Percentiles rank a stretch among this genome's conserved stretches.
Conservation (phyloP, 2,888 invertebrate genomes). For the Epirrita christyi region DNA sequence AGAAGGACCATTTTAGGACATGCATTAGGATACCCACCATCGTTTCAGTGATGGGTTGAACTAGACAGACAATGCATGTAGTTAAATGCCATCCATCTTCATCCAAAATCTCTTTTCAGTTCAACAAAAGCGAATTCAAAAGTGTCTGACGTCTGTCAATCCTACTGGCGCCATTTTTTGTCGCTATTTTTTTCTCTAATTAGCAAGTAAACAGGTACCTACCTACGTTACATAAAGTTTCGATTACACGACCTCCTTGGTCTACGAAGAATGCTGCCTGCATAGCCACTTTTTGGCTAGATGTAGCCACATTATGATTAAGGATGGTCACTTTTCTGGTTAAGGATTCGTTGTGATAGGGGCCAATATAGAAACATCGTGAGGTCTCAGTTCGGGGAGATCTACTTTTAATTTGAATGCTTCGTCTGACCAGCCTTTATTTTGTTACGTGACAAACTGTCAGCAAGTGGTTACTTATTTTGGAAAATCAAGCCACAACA, state of each 20-base stretch:
- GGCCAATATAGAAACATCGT: too few species aligned
- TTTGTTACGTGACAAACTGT: neutral
- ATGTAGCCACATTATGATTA: neutral
- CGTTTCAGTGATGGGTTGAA: neutral
- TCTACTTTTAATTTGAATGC: too few species aligned
- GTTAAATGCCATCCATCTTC: neutral
- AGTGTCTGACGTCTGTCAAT: neutral
- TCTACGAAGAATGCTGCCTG: conserved; percentile 8
- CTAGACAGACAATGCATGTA: neutral
- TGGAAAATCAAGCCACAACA: neutral
- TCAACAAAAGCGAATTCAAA: neutral
- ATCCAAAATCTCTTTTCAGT: neutral
- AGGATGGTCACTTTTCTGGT: too few species aligned
- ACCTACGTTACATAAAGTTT: conserved; percentile 12
- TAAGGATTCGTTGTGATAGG: too few species aligned
- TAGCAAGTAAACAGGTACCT: too few species aligned
- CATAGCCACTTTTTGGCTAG: neutral
- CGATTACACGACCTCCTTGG: conserved; percentile 20
- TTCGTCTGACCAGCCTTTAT: neutral
- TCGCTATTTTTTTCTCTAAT: conserved; percentile 15
- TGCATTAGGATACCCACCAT: too few species aligned
- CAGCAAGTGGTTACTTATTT: neutral
- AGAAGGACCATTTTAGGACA: too few species aligned
- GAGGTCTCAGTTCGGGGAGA: too few species aligned
- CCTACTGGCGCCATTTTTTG: conserved; percentile 12